A percentile compares a stretch with the other conserved stretches of the same genome.
Evolutionary conservation across 35 echinoderm and acorn worm genomes (phyloP).

Genomic region (Hemicentrotus pulcherrimus): DNA sequence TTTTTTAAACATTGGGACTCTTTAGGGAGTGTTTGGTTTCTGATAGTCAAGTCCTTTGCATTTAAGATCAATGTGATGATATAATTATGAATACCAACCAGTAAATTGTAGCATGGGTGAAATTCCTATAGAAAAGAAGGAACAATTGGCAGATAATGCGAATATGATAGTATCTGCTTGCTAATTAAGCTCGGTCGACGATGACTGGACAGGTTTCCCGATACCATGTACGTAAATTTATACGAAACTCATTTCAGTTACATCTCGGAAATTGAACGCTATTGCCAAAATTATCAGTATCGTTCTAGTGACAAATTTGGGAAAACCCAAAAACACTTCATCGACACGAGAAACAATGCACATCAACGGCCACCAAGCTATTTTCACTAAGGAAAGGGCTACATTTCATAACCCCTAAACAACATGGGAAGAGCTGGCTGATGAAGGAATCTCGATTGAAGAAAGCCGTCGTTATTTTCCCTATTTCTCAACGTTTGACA

Average conservation of each 20-base stretch:
- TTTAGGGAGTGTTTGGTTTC: not conserved
- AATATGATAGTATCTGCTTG: not conserved
- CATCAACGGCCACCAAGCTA: constrained; percentile 23
- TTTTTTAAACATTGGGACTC: not conserved
- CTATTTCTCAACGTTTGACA: constrained; percentile 53
- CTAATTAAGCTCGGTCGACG: constrained; percentile 27
- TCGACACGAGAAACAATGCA: constrained; percentile 56
- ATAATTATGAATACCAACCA: not conserved
- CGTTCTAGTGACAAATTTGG: constrained; percentile 50
- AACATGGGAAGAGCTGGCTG: constrained; percentile 40
- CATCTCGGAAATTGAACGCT: constrained; percentile 59
- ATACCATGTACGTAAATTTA: constrained; percentile 64
- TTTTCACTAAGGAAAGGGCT: constrained; percentile 43
- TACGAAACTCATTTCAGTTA: constrained; percentile 62
- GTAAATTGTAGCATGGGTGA: not conserved
- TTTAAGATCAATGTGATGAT: constrained; percentile 42
- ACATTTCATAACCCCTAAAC: constrained; percentile 32
- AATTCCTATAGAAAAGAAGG: not conserved
- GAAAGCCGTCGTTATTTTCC: constrained; percentile 42
- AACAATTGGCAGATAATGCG: not conserved
- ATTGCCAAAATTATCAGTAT: constrained; percentile 54
- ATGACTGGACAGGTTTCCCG: constrained; percentile 29
- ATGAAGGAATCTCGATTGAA: constrained; percentile 33
- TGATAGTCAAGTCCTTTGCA: not conserved
- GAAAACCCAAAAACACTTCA: not conserved